Evolutionary conservation across 2,888 invertebrate genomes (phyloP), one percentile per base, ranked within the genome.

Genomic region (Neoitamus cyanurus): DNA sequence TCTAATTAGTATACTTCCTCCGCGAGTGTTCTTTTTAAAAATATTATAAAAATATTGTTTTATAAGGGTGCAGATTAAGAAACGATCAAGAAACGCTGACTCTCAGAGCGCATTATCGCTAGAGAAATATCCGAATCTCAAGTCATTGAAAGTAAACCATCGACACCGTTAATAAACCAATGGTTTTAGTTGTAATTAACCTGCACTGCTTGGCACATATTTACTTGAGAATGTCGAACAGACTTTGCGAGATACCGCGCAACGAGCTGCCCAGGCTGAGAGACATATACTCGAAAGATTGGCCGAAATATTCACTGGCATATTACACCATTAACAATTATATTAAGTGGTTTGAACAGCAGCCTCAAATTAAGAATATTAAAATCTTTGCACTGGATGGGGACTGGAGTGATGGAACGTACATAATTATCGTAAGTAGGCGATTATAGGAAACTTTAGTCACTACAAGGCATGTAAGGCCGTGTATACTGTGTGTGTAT

Each of bases 361-460:
- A 89, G 2, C 87, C 88, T 0, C 73, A 87, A 1, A 34, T 88
- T 1, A 46, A 87, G 30, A 36, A 87, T 73, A 37, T 88, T 0
- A 86, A 87, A 2, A 86, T 88, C n/a, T 89, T 87, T 36, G 88
- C 90, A 0, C 86, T 90, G 0, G 89, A 91, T 58, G 89, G 87
- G 1, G 88, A 89, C 75, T 91, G 90, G 90, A 85, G 37, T 1
- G 90, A 91, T 87, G 91, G 91, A 37, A 90, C 90, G 2, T 91
- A 89, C 87, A 1, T 90, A n/a, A 85, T 90, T 5, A 69, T 87
- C 68, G 90, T 90, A 87, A 88, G 87, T 85, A 85, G 13, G 25
- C 7, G 20, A 2, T 0, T 5, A 42, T 0, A 5, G n/a, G 42
- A 15, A 1, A 42, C 6, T 42, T 42, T 42, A 42, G 5, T n/a